phyloP scores from a whole-genome alignment of 53 echinoderm and acorn worm species.

The Mesocentrotus franciscanus region DNA sequence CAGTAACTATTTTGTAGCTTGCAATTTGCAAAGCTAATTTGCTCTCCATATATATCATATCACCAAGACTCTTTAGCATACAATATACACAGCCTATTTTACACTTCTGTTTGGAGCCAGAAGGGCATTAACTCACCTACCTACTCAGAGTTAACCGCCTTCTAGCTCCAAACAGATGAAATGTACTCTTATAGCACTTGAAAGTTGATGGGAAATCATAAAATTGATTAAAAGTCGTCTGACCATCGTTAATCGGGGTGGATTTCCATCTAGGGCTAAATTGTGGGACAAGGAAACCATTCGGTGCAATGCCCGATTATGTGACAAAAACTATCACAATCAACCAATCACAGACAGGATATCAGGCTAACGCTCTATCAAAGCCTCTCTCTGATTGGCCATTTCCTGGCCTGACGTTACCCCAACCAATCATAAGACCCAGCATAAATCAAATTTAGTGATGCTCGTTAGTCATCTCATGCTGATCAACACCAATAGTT shows the following conservation, averaged over 20 bases:
- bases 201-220: not conserved
- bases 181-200: not conserved
- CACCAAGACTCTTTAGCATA: too few species aligned
- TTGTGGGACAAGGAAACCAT: not conserved
- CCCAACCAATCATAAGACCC: not conserved
- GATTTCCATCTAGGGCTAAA: not conserved
- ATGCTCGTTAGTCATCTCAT: not conserved
- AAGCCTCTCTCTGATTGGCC: conserved; percentile 54
- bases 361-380: conserved; percentile 36
- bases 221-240: not conserved
- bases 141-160: too few species aligned
- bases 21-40: too few species aligned
- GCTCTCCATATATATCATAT: too few species aligned
- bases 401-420: conserved; percentile 22
- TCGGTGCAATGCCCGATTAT: conserved; percentile 56
- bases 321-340: conserved; percentile 22
- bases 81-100: too few species aligned
- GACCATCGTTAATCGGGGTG: not conserved
- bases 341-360: conserved; percentile 54
- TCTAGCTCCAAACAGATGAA: too few species aligned
- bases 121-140: too few species aligned
- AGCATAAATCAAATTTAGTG: conserved; percentile 32
- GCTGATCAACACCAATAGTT: not conserved
- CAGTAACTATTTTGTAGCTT: too few species aligned
- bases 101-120: too few species aligned